Evolutionary conservation across 1,140 invertebrate species (phyloP), one percentile per base, ranked within the genome.

Genomic region (Zaprionus africanus): DNA sequence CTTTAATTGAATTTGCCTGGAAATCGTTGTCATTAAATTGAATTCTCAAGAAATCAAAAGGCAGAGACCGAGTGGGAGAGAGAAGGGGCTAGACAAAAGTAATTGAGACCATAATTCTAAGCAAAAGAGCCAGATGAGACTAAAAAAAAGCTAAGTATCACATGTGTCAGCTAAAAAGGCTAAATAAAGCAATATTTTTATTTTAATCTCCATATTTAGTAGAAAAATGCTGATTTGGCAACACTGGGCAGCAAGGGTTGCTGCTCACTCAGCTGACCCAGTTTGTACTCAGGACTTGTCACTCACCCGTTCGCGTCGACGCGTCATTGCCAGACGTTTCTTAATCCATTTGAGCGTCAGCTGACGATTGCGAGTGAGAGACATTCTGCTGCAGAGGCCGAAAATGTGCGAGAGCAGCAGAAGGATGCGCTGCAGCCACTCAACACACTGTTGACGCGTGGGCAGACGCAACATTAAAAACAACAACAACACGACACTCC

Each of bases 301-400:
- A 51, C 74, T 76, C 38, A 76, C 74, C 74, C 74, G 56, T 46
- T 63, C 67, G 22, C 71, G 73, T 60, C 83, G 68, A 56, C 66
- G 79, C 51, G 83, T 71, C 34, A 86, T 76, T 65, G 78, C 34
- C 54, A 90, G 73, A 34, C 85, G 85, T 65, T 83, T 83, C 49
- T 71, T 90, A 77, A 90, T 90, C 85, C 85, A 90, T 60, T 90
- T 90, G 76, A 90, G 79, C 66, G 85, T 83, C 72, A 76, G 69
- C 56, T 79, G 79, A 24, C 85, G 85, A 15, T 76, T 69, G 43
- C 76, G 81, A n/a, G 66, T 70, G 22, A 90, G 80, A 68, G 85
- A 90, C 85, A 90, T 90, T 46, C n/a, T 46, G 69, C 62, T 87
- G 80, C 74, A 81, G 53, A 58, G 59, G 49, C 76, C 79, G 69